Percentiles rank a stretch among this genome's conserved stretches.
These are phyloP conservation scores for Zaprionus davidi DNA, from an alignment of 1,140 invertebrate species.

Conservation along the genomic window DNA sequence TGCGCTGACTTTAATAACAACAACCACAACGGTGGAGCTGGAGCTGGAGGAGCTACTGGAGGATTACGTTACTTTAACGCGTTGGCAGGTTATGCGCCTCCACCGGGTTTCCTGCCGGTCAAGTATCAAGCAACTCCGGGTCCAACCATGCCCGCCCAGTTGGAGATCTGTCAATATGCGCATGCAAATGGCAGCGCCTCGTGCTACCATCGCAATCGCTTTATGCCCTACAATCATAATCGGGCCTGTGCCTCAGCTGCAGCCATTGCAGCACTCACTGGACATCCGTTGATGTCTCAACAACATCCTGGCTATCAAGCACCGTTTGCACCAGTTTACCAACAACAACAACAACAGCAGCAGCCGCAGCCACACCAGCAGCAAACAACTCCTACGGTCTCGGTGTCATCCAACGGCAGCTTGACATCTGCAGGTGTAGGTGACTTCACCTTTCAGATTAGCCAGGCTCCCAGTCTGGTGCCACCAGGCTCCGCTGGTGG, in stretches of 20 bases:
- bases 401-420: background rate
- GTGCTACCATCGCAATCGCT: conserved; percentile 64
- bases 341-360: conserved; percentile 10
- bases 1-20: conserved; percentile 53
- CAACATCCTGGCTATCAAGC: conserved; percentile 21
- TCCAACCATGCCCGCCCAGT: conserved; percentile 14
- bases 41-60: background rate
- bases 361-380: conserved; percentile 5
- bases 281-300: conserved; percentile 35
- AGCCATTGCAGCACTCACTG: conserved; percentile 45
- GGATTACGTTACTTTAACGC: conserved; percentile 48
- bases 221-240: conserved; percentile 75
- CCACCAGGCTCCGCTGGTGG: background rate
- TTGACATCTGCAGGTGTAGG: background rate
- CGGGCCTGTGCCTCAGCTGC: conserved; percentile 49
- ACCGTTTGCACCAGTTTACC: conserved; percentile 15
- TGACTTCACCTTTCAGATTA: background rate
- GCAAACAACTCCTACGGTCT: background rate
- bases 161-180: conserved; percentile 59
- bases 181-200: conserved; percentile 51
- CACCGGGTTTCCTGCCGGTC: conserved; percentile 34
- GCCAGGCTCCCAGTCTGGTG: background rate
- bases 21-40: background rate
- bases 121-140: conserved; percentile 30
- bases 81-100: conserved; percentile 22